phyloP scores from a whole-genome alignment of 2,113 vertebrate species.

The Pristiophorus japonicus region DNA sequence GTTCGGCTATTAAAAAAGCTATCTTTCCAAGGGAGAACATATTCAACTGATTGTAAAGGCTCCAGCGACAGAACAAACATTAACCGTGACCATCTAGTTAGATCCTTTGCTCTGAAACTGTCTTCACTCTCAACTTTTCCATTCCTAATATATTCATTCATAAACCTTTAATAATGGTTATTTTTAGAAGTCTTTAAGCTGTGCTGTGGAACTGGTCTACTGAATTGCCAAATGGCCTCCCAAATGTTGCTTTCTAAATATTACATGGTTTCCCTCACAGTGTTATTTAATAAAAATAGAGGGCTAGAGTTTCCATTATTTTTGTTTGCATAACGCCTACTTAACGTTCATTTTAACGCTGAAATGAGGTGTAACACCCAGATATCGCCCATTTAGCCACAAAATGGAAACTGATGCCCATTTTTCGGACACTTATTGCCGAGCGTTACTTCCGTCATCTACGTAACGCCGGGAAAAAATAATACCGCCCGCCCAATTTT shows the following conservation, averaged over 20 bases:
- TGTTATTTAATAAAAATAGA: neutral
- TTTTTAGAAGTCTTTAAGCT: neutral
- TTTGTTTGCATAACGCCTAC: too few relatives aligned
- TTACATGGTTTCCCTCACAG: neutral
- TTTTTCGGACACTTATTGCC: too few relatives aligned
- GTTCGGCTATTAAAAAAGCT: neutral
- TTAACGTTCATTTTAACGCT: too few relatives aligned
- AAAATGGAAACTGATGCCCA: too few relatives aligned
- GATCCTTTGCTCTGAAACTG: neutral
- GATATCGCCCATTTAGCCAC: too few relatives aligned
- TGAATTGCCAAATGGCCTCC: neutral
- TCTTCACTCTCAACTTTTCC: neutral
- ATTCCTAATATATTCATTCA: neutral
- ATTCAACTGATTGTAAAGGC: neutral
- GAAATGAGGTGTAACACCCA: too few relatives aligned
- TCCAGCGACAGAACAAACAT: neutral
- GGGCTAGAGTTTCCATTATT: too few relatives aligned
- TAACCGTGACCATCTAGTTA: neutral
- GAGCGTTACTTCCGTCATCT: too few relatives aligned
- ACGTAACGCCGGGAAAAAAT: too few relatives aligned
- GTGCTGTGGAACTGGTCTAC: neutral
- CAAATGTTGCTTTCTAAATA: neutral
- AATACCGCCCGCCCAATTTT: too few relatives aligned
- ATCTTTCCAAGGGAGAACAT: neutral
- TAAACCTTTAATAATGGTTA: neutral